Conservation (phyloP, 2,113 vertebrate genomes). For the Holacanthus passer region DNA sequence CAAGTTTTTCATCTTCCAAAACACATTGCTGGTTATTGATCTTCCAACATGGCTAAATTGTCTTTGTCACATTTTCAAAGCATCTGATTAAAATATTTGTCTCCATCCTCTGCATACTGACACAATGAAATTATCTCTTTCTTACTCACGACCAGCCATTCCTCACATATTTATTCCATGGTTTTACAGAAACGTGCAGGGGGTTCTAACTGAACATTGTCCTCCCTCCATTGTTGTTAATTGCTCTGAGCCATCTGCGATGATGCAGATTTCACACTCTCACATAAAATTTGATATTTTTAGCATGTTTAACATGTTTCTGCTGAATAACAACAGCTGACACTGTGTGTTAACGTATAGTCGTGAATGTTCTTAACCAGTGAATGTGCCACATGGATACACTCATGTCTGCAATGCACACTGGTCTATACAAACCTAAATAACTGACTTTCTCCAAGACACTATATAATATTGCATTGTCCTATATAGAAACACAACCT, state of each 20-base stretch:
- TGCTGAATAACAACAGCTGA: slow-evolving; percentile 38
- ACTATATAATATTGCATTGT: slow-evolving; percentile 1
- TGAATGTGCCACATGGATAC: slow-evolving; percentile 9
- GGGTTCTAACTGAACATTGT: not conserved
- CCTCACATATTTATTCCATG: slow-evolving; percentile 44
- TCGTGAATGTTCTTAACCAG: not conserved
- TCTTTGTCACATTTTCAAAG: slow-evolving; percentile 37
- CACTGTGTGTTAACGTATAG: not conserved
- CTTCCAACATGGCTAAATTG: slow-evolving; percentile 23
- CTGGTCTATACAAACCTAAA: not conserved
- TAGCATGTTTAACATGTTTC: slow-evolving; percentile 25
- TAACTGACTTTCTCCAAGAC: slow-evolving; percentile 11
- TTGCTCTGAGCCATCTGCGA: slow-evolving; percentile 48
- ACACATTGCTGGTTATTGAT: slow-evolving; percentile 38
- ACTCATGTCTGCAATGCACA: not conserved
- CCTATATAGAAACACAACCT: not conserved
- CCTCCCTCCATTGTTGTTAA: slow-evolving; percentile 31
- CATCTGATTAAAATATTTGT: slow-evolving; percentile 39
- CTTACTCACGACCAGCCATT: slow-evolving; percentile 54
- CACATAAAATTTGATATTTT: slow-evolving; percentile 37
- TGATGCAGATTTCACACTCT: slow-evolving; percentile 37
- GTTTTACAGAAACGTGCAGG: slow-evolving; percentile 19
- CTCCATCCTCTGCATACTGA: slow-evolving; percentile 2
- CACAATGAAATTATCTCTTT: slow-evolving; percentile 49
- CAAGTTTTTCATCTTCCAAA: slow-evolving; percentile 25